Percentiles rank a stretch among this genome's conserved stretches.
These are phyloP conservation scores for Procambarus clarkii DNA, from an alignment of 1,140 invertebrate species.

Conservation along the genomic window DNA sequence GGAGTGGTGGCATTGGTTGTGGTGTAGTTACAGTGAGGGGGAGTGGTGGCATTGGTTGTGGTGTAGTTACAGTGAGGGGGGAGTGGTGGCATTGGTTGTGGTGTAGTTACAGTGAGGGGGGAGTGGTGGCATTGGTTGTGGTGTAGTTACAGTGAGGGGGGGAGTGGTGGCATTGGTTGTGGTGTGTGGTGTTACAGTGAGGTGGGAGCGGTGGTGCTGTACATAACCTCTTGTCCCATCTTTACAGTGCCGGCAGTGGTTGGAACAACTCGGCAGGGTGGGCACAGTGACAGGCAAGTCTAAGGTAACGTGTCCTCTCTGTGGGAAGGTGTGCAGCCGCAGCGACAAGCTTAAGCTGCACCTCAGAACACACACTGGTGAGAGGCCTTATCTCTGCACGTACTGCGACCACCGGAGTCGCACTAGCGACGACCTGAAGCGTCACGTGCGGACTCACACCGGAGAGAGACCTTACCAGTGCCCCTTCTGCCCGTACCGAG, in stretches of 20 bases:
- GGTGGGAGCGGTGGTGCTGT: conserved; percentile 26
- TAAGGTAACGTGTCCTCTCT: conserved; percentile 67
- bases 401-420: conserved; percentile 85
- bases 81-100: too few relatives aligned
- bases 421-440: conserved; percentile 88
- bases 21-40: too few relatives aligned
- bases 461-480: conserved; percentile 81
- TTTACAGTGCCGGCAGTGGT: conserved; percentile 68
- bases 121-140: too few relatives aligned
- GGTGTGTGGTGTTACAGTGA: conserved; percentile 16
- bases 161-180: too few relatives aligned
- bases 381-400: conserved; percentile 75
- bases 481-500: conserved; percentile 76
- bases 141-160: too few relatives aligned
- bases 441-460: conserved; percentile 82
- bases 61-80: too few relatives aligned
- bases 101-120: too few relatives aligned
- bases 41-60: too few relatives aligned
- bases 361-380: conserved; percentile 76
- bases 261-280: conserved; percentile 65
- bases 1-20: too few relatives aligned
- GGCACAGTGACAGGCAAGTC: conserved; percentile 45
- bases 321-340: conserved; percentile 68
- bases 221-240: conserved; percentile 64
- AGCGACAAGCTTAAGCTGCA: conserved; percentile 75